Base-by-base conservation (phyloP, 2,888 invertebrate genomes). In the Cryptus armator region DNA sequence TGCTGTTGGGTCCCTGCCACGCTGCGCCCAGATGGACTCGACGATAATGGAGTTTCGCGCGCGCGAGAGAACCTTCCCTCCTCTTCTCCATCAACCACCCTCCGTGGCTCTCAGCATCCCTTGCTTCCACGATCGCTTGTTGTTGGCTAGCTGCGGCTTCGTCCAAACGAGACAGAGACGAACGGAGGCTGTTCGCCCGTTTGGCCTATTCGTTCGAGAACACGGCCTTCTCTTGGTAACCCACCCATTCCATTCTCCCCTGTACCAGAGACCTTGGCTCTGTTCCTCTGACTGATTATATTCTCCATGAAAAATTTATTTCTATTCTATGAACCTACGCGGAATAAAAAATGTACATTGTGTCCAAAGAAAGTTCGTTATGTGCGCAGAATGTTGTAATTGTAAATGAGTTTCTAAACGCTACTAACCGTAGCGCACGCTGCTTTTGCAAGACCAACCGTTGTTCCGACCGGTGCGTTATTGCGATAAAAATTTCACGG, bases 41-140 rank as follows among this genome's bases (percentile, higher is more conserved):
- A 44, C 86, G 86, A 89, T 90, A 90, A 90, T 90, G 86, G 86
- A 90, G 89, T 88, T 89, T 88, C 87, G 78, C 81, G 81, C 71
- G 37, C 77, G 32, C 62, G 62, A 62, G 29, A 32, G 56, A 84
- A 14, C 46, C 67, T 70, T 64, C 44, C 56, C 72, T 62, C 66
- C 51, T 19, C n/a, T 43, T 67, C 75, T 75, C 80, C 67, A 74
- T 81, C 74, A 68, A 67, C 56, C 66, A 72, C 67, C 64, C 56
- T 51, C 70, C 56, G 29, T 14, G 32, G n/a, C 62, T 32, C 56
- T 29, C 51, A 43, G 37, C 37, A 16, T 71, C 56, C 68, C 72
- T 46, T 10, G 64, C 64, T 43, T 66, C 12, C 68, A 16, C 68
- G 56, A 66, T 67, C 67, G 67, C 59, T 62, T 48, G 66, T 59